These are phyloP conservation scores for Tiliqua scincoides DNA, from an alignment of 2,113 vertebrate species.

Conservation along the genomic window DNA sequence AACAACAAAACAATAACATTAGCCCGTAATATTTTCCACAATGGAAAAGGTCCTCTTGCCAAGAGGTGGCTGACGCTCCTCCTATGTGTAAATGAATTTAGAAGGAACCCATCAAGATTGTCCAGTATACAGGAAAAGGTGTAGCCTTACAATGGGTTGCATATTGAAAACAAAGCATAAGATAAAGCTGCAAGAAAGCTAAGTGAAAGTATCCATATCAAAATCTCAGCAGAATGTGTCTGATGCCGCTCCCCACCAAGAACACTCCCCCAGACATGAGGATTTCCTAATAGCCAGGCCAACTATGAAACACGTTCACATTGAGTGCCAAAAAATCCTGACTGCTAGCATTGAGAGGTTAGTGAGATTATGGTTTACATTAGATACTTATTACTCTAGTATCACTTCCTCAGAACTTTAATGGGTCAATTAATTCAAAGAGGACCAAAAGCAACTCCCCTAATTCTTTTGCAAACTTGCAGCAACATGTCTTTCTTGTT, in stretches of 20 bases:
- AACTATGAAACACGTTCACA: fast-evolving
- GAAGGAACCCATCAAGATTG: not conserved
- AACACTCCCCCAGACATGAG: not conserved
- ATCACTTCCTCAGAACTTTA: constrained; percentile 65
- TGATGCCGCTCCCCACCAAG: not conserved
- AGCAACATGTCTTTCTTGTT: constrained; percentile 60
- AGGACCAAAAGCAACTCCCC: constrained; percentile 55
- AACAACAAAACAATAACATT: too few relatives aligned
- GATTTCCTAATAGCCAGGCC: constrained; percentile 15
- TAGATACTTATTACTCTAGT: constrained; percentile 50
- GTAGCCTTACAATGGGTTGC: not conserved
- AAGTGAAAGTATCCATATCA: not conserved
- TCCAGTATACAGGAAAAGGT: not conserved
- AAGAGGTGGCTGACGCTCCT: not conserved
- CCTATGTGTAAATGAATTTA: not conserved
- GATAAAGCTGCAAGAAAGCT: not conserved
- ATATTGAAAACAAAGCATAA: not conserved
- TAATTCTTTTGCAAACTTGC: constrained; percentile 53
- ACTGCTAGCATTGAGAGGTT: constrained; percentile 32
- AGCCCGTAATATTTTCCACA: too few relatives aligned
- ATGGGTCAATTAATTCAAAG: constrained; percentile 47
- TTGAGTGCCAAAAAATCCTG: constrained; percentile 43
- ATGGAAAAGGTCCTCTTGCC: too few relatives aligned
- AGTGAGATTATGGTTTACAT: constrained; percentile 44
- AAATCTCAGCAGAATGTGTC: not conserved